These are phyloP conservation scores for Poecilia wingei DNA, from an alignment of 2,797 vertebrate species.

Conservation along the genomic window DNA sequence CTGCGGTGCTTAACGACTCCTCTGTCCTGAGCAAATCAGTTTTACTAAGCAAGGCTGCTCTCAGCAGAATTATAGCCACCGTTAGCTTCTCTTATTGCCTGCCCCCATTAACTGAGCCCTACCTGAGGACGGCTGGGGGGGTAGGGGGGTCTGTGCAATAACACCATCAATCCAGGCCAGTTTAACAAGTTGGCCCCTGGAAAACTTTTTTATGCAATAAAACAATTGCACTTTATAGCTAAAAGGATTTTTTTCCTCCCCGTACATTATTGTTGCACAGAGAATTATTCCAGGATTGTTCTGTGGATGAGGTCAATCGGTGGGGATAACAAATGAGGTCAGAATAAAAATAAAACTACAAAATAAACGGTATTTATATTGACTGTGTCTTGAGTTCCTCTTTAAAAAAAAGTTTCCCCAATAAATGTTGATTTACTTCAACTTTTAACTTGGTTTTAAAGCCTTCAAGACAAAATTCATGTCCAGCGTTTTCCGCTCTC, in stretches of 20 bases:
- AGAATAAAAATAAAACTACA: not conserved
- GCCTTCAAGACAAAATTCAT: not conserved
- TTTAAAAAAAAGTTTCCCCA: not conserved
- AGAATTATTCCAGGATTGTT: not conserved
- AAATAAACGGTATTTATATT: not conserved
- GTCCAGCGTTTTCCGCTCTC: not conserved
- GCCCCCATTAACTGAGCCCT: conserved; percentile 67
- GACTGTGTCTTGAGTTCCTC: not conserved
- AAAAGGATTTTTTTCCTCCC: not conserved
- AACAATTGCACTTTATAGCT: conserved; percentile 23
- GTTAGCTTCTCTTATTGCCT: conserved; percentile 68
- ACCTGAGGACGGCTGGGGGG: conserved; percentile 60
- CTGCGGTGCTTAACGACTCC: conserved; percentile 69
- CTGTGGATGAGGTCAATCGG: not conserved
- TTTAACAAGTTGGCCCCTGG: conserved; percentile 39
- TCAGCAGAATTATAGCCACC: conserved; percentile 73
- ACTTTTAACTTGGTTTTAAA: not conserved
- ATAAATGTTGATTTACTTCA: not conserved
- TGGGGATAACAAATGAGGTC: not conserved
- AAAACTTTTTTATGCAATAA: conserved; percentile 42
- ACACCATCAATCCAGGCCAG: conserved; percentile 65
- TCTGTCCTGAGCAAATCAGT: conserved; percentile 72
- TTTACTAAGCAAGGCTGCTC: conserved; percentile 69
- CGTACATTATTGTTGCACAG: conserved; percentile 10
- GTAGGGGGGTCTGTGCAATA: conserved; percentile 59